These are phyloP conservation scores for Gymnothorax reevesii DNA, from an alignment of 2,797 vertebrate genomes.

Conservation along the genomic window DNA sequence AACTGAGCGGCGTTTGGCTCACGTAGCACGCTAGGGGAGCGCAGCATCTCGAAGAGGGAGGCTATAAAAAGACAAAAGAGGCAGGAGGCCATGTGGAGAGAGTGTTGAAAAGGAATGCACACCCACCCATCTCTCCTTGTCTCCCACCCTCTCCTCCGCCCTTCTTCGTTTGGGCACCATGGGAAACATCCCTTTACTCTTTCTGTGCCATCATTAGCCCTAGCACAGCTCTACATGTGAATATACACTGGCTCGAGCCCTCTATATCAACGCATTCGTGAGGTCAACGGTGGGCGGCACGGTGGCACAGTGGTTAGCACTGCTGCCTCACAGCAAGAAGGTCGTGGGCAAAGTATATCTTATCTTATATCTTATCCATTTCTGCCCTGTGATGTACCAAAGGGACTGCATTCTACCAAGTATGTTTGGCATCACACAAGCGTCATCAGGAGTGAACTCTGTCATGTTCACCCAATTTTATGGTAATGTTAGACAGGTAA, in stretches of 20 bases:
- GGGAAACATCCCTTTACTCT: slow-evolving; percentile 27
- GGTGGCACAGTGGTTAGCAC: no score
- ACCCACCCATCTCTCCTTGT: slow-evolving; percentile 67
- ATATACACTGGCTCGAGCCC: background rate
- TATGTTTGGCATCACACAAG: background rate
- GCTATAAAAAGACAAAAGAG: slow-evolving; percentile 84
- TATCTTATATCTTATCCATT: no score
- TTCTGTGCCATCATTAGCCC: slow-evolving; percentile 47
- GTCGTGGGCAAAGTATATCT: no score
- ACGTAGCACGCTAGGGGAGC: slow-evolving; percentile 71
- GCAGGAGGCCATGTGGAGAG: slow-evolving; percentile 77
- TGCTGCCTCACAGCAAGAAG: no score
- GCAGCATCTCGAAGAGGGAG: slow-evolving; percentile 72
- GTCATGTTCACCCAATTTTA: no score
- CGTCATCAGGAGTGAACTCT: no score
- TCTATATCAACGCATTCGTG: background rate
- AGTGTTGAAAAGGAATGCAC: slow-evolving; percentile 76
- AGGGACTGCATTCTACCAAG: background rate
- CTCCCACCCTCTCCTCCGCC: background rate
- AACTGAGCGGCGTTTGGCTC: slow-evolving; percentile 80
- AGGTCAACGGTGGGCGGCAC: no score
- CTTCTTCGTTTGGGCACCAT: background rate
- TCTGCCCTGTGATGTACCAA: background rate
- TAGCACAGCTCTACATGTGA: slow-evolving; percentile 47
- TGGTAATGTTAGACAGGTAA: no score